These are phyloP conservation scores for Acanthurus lineatus DNA, from an alignment of 2,797 vertebrate species.

Conservation along the genomic window DNA sequence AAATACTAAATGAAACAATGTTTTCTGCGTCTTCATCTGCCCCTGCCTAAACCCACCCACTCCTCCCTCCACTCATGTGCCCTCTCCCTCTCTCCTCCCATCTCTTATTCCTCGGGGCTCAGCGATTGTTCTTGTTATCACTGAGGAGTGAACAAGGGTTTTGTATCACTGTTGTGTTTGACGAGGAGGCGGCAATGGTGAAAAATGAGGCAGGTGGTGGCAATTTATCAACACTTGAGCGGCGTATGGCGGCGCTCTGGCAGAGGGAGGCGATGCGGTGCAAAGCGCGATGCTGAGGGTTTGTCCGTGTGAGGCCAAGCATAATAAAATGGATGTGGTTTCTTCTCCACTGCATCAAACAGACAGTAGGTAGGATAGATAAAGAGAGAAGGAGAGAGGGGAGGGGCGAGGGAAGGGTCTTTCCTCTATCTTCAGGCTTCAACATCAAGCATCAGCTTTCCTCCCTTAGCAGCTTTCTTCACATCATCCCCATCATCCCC, in stretches of 20 bases:
- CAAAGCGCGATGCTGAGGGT: slow-evolving; percentile 26
- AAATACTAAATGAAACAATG: slow-evolving; percentile 19
- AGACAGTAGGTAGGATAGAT: slow-evolving; percentile 44
- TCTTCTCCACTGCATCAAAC: slow-evolving; percentile 60
- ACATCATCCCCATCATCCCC: slow-evolving; percentile 13
- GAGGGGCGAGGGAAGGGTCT: slow-evolving; percentile 30
- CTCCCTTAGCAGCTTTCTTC: slow-evolving; percentile 25
- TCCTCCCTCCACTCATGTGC: slow-evolving; percentile 36
- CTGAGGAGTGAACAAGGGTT: slow-evolving; percentile 57
- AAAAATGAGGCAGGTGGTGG: slow-evolving; percentile 77
- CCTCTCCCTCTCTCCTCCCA: slow-evolving; percentile 43
- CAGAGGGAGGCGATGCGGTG: slow-evolving; percentile 51
- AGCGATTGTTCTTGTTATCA: slow-evolving; percentile 75
- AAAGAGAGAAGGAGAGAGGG: slow-evolving; percentile 19
- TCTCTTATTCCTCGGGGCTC: slow-evolving; percentile 63
- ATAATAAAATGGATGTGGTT: slow-evolving; percentile 71
- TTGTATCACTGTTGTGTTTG: slow-evolving; percentile 66
- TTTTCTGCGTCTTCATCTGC: slow-evolving; percentile 36
- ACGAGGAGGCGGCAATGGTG: slow-evolving; percentile 56
- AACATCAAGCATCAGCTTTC: slow-evolving; percentile 33
- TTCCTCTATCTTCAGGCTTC: slow-evolving; percentile 49
- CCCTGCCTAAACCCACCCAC: neutral
- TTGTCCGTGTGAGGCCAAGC: slow-evolving; percentile 64
- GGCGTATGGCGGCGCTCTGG: slow-evolving; percentile 35
- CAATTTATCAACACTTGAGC: slow-evolving; percentile 78